Percentiles rank a stretch among this genome's conserved stretches.
These are phyloP conservation scores for Megaustenia siamemsis DNA, from an alignment of 2,888 invertebrate genomes.

Conservation along the genomic window DNA sequence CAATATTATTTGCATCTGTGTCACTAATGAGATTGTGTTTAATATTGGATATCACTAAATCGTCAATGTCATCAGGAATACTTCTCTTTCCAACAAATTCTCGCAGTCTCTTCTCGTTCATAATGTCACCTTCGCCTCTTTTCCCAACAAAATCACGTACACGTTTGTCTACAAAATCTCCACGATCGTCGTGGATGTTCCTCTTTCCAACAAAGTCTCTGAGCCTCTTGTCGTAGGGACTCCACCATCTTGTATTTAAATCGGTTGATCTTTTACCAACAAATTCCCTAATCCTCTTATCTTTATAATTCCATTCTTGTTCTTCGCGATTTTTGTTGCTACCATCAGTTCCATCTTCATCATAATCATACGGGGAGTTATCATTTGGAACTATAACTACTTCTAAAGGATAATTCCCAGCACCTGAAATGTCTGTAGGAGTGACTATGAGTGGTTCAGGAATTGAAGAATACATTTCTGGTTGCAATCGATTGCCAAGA, in stretches of 20 bases:
- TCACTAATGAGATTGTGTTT: neutral
- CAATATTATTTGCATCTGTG: neutral
- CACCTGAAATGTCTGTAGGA: neutral
- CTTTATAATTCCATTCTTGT: neutral
- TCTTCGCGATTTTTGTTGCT: neutral
- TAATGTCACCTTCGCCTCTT: slow-evolving; percentile 5
- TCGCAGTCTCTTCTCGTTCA: neutral
- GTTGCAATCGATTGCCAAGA: slow-evolving; percentile 25
- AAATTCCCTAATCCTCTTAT: slow-evolving; percentile 56
- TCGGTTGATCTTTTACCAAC: slow-evolving; percentile 52
- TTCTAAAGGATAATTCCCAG: neutral
- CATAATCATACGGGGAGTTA: neutral
- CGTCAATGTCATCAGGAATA: neutral
- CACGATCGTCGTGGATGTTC: slow-evolving; percentile 20
- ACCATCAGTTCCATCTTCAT: neutral
- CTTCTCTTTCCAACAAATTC: slow-evolving; percentile 41
- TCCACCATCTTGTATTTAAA: neutral
- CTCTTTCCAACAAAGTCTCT: slow-evolving; percentile 53
- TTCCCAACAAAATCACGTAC: slow-evolving; percentile 13
- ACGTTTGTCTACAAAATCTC: slow-evolving; percentile 56
- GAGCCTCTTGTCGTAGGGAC: slow-evolving; percentile 30
- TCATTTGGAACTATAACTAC: neutral
- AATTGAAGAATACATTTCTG: neutral
- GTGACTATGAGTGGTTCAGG: neutral
- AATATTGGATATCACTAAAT: neutral